Percentiles rank a stretch among this genome's conserved stretches.
Evolutionary conservation across 64 coral and sea anemone species (phyloP).

Genomic region (Actinia equina): DNA sequence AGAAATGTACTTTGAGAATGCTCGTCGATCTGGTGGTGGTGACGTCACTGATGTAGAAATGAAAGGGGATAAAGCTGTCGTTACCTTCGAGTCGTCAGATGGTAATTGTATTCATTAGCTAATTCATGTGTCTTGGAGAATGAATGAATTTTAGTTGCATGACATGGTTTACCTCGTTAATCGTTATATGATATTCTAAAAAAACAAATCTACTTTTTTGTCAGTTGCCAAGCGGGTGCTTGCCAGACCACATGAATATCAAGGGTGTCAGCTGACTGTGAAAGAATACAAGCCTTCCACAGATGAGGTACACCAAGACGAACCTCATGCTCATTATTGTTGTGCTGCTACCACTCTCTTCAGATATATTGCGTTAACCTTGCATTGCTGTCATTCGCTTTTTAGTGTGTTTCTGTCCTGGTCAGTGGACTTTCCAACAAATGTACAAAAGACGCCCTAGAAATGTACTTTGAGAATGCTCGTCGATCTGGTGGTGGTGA

Average conservation of each 20-base stretch:
- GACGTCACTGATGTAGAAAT: no score
- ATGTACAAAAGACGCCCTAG: background rate
- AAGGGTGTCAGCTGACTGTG: background rate
- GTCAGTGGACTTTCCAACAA: background rate
- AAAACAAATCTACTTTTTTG: background rate
- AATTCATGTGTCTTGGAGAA: no score
- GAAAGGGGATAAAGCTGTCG: background rate
- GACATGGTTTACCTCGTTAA: no score
- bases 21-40: background rate
- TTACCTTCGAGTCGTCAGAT: background rate
- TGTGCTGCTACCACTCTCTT: no score
- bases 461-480: conserved; percentile 19
- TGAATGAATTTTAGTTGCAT: background rate
- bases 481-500: conserved; percentile 23
- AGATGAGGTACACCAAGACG: background rate
- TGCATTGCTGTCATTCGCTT: no score
- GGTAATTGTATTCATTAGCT: background rate
- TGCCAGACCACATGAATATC: background rate
- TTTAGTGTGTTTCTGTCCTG: no score
- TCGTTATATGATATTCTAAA: no score
- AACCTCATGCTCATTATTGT: no score
- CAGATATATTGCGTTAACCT: no score
- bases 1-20: conserved; percentile 14
- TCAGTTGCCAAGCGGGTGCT: background rate
- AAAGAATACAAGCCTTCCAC: background rate